These are phyloP conservation scores for Callyntrura sp. DNA, from an alignment of 2,888 invertebrate species.

Conservation along the genomic window DNA sequence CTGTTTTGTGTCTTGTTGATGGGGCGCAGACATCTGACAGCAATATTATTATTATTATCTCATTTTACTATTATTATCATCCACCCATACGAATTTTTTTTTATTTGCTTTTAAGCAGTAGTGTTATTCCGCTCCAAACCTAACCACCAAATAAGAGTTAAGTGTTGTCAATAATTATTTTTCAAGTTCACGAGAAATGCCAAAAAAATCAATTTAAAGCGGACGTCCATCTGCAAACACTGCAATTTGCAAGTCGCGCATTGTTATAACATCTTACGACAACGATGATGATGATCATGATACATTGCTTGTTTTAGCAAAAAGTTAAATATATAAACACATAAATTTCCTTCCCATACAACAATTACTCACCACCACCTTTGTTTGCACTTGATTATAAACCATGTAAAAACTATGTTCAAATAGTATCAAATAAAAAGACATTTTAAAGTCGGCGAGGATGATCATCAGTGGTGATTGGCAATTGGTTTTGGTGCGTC, in stretches of 20 bases:
- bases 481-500: not conserved
- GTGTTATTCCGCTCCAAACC: too few relatives aligned
- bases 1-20: too few relatives aligned
- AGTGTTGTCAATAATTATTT: not conserved
- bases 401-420: not conserved
- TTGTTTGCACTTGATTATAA: conserved; percentile 14
- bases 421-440: not conserved
- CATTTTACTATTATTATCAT: too few relatives aligned
- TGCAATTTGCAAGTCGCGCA: conserved; percentile 6
- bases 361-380: not conserved
- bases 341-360: not conserved
- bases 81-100: too few relatives aligned
- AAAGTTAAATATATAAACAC: too few relatives aligned
- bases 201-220: too few relatives aligned
- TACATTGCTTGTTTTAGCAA: not conserved
- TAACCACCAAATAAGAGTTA: too few relatives aligned
- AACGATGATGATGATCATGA: too few relatives aligned
- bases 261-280: not conserved
- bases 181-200: too few relatives aligned
- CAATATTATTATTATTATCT: too few relatives aligned
- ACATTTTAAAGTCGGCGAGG: not conserved
- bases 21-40: too few relatives aligned
- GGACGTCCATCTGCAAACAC: not conserved
- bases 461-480: not conserved
- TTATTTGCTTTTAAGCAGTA: too few relatives aligned